Conservation (phyloP, 1,140 invertebrate species). For the Octopus sinensis region DNA sequence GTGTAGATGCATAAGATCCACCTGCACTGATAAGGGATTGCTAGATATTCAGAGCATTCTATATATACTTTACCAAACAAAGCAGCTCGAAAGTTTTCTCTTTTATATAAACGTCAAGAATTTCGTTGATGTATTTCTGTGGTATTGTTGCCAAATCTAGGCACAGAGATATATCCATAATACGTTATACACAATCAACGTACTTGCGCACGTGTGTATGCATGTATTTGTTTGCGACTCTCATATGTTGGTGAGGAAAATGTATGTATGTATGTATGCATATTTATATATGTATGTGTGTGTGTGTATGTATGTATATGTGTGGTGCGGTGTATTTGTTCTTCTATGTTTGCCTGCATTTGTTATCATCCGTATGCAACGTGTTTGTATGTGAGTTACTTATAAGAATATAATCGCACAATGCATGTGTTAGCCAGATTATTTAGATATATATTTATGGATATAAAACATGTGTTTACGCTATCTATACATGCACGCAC, state of each 20-base stretch:
- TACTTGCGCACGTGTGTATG: not conserved
- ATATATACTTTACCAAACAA: not conserved
- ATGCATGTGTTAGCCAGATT: no score
- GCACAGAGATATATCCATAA: not conserved
- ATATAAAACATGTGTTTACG: no score
- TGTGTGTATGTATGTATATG: not conserved
- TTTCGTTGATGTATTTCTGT: not conserved
- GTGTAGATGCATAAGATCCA: not conserved
- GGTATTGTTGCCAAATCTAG: not conserved
- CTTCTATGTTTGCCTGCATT: no score
- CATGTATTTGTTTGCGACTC: not conserved
- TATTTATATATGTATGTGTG: not conserved
- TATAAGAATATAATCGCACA: no score
- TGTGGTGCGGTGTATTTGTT: not conserved
- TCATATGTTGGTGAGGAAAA: not conserved
- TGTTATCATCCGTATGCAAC: no score
- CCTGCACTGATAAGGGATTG: no score
- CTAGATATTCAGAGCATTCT: no score
- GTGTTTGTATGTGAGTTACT: no score
- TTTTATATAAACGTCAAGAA: not conserved
- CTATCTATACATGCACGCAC: no score
- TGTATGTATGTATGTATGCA: not conserved
- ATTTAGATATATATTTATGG: no score
- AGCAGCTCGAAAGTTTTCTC: not conserved
- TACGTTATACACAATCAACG: not conserved